A percentile compares a stretch with the other conserved stretches of the same genome.
phyloP scores from a whole-genome alignment of 2,113 vertebrate genomes.

The Pandion haliaetus region DNA sequence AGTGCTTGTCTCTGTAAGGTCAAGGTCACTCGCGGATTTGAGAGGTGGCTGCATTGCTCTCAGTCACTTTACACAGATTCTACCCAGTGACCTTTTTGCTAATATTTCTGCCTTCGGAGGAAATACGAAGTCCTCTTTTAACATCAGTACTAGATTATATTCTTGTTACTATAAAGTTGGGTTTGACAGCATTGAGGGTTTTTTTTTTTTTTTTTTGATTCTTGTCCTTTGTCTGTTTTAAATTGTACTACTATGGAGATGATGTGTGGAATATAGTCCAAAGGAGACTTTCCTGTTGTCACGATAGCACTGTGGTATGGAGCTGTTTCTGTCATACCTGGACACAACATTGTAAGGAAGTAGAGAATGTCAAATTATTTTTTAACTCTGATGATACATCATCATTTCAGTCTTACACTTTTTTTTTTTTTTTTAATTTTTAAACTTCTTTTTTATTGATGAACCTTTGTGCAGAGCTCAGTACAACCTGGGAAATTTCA shows the following conservation, averaged over 20 bases:
- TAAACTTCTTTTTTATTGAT: background rate
- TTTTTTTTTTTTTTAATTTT: background rate
- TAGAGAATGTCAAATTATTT: background rate
- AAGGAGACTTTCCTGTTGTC: background rate
- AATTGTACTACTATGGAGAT: background rate
- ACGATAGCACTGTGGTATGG: background rate
- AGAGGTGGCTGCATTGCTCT: background rate
- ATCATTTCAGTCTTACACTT: background rate
- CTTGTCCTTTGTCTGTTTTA: background rate
- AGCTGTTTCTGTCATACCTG: background rate
- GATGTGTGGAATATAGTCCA: background rate
- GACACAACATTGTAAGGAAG: background rate
- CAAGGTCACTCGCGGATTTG: background rate
- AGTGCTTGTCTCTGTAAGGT: background rate
- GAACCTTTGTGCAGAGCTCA: background rate
- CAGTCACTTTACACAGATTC: background rate
- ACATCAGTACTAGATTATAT: background rate
- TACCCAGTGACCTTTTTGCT: background rate
- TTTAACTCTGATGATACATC: background rate
- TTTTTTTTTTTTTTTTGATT: too few relatives aligned
- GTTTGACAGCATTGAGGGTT: background rate
- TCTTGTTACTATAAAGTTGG: background rate
- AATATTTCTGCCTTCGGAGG: background rate
- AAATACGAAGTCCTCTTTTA: background rate
- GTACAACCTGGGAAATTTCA: background rate